phyloP scores from a whole-genome alignment of 2,888 invertebrate species.

The Tenthredo amoena region DNA sequence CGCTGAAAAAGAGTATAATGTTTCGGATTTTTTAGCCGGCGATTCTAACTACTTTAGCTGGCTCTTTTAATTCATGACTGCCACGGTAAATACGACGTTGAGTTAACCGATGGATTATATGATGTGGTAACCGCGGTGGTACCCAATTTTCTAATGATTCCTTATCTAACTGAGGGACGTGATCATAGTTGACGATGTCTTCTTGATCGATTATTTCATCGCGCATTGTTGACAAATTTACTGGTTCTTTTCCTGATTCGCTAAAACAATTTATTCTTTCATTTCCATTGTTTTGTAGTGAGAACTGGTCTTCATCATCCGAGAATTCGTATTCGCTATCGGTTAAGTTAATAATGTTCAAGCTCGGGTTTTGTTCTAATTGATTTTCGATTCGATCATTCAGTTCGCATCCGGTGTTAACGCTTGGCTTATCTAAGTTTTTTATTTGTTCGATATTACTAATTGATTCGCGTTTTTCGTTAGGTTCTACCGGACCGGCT shows the following conservation, averaged over 20 bases:
- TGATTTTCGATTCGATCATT: too few species aligned
- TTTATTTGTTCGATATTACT: constrained; percentile 24
- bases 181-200: not conserved
- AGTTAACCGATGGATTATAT: constrained; percentile 10
- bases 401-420: too few species aligned
- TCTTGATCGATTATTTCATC: not conserved
- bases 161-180: not conserved
- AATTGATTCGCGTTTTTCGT: not conserved
- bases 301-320: not conserved
- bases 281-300: not conserved
- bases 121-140: constrained; percentile 21
- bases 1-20: too few species aligned
- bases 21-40: too few species aligned
- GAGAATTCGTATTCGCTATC: too few species aligned
- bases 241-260: not conserved
- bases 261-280: not conserved
- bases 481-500: not conserved
- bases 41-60: constrained; percentile 44
- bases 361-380: too few species aligned
- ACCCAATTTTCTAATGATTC: constrained; percentile 11
- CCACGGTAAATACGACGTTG: constrained; percentile 33
- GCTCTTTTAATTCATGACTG: constrained; percentile 35
- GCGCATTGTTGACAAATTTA: not conserved
- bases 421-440: too few species aligned
- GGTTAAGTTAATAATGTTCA: too few species aligned